Evolutionary conservation across 2,888 invertebrate species (phyloP), one percentile per base, ranked within the genome.

Genomic region (Tiliacea aurago): DNA sequence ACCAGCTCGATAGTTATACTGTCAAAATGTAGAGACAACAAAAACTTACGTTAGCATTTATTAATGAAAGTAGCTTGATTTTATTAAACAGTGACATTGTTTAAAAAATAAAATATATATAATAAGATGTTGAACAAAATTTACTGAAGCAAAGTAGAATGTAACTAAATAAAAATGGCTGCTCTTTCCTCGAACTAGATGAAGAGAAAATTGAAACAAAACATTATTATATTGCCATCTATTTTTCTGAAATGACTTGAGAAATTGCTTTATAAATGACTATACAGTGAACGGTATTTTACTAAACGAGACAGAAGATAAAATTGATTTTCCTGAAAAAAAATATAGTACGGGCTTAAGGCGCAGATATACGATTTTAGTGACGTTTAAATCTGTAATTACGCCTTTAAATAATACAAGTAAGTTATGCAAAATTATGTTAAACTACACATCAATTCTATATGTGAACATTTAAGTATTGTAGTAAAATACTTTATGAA

Each of bases 161-260:
- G 13, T 45, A 76, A 47, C 33, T 5, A 43, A 73, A 66, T n/a
- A 43, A 76, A 55, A 64, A 55, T 43, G 41, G 49, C 41, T 43
- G 23, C 20, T 41, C 18, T 13, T 55, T 28, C 28, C 28, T 28
- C 11, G 11, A 23, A 23, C 41, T 11, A 43, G 1, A 56, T 43
- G 13, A 43, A 65, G 47, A 33, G 47, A 76, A 76, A 76, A 56
- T 77, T 73, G 33, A 77, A 73, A 49, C 41, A n/a, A 64, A 76
- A 76, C 15, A 33, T 55, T 45, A 59, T 41, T 63, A 76, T 28
- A 37, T 47, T 47, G 6, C 37, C n/a, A 28, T 64, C 18, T 7
- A 13, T 76, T 76, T 33, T 64, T 41, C 47, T 56, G 23, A 56
- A 73, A 33, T 41, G 2, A 55, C 76, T 76, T n/a, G 47, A 13